These are phyloP conservation scores for Mus musculus DNA, from an alignment of 2,113 vertebrate species.

Conservation along the genomic window DNA sequence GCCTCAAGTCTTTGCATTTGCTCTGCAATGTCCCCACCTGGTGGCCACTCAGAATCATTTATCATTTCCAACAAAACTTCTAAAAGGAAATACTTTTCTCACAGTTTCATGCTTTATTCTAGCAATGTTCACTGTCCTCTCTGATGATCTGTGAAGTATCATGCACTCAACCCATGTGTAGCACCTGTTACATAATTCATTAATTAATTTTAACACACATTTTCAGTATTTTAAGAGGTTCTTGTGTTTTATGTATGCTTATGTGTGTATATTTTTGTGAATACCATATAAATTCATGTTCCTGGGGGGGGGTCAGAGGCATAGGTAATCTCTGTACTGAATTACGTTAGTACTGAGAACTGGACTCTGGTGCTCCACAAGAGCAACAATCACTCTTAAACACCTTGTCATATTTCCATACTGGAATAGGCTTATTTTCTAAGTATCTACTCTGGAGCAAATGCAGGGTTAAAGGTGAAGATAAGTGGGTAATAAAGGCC, in stretches of 20 bases:
- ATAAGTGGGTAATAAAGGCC: not conserved
- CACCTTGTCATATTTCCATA: not conserved
- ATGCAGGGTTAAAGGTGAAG: not conserved
- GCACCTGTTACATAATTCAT: not conserved
- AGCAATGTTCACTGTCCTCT: not conserved
- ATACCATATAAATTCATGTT: not conserved
- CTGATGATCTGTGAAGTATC: not conserved
- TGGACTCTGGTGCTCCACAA: not conserved
- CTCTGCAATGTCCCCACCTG: constrained; percentile 39
- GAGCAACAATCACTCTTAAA: not conserved
- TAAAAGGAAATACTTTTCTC: not conserved
- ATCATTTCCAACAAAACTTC: not conserved
- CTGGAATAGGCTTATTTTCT: not conserved
- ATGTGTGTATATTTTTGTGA: not conserved
- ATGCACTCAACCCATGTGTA: not conserved
- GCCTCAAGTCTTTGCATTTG: not conserved
- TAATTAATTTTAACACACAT: not conserved
- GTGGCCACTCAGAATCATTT: not conserved
- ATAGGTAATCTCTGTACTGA: not conserved
- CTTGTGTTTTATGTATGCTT: not conserved
- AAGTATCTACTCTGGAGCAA: not conserved
- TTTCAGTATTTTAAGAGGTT: too few relatives aligned
- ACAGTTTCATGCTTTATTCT: not conserved
- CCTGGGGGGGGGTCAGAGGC: not conserved
- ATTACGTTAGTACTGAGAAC: not conserved